Evolutionary conservation across 2,888 invertebrate genomes (phyloP).

Genomic region (Hymenopus coronatus): DNA sequence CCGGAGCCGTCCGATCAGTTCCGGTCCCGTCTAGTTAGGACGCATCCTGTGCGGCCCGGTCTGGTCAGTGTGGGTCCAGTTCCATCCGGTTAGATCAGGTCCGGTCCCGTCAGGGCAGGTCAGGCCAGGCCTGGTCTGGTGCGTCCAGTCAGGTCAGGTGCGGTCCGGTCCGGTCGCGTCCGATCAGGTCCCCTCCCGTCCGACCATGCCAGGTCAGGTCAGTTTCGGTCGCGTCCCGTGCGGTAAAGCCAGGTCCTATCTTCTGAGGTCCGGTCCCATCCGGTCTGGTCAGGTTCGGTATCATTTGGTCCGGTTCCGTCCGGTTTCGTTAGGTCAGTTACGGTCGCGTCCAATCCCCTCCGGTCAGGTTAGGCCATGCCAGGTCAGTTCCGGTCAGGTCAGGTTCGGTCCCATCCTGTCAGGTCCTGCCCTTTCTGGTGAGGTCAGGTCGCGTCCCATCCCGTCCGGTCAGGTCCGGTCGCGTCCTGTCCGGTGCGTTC

Average conservation of each 20-base stretch:
- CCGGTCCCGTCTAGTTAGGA: background rate
- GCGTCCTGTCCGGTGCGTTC: background rate
- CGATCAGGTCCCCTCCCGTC: background rate
- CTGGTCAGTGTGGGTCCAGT: background rate
- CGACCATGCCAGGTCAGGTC: background rate
- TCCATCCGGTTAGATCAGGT: background rate
- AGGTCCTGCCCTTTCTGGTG: background rate
- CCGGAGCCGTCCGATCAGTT: background rate
- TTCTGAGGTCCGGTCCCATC: background rate
- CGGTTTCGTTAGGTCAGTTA: background rate
- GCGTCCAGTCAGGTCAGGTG: background rate
- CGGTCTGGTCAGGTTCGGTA: background rate
- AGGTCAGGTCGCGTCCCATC: background rate
- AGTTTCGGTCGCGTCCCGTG: background rate
- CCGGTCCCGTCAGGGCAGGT: background rate
- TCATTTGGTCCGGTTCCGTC: too few relatives aligned
- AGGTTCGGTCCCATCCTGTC: too few relatives aligned
- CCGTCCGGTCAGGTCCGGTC: background rate
- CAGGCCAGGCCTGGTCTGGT: background rate
- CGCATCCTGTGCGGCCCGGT: background rate
- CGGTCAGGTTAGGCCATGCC: background rate
- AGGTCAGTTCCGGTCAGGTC: background rate
- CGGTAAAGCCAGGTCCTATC: background rate
- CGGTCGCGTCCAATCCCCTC: background rate
- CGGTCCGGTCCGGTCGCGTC: background rate